Conservation (phyloP, 2,113 vertebrate species). For the Furnarius figulus region DNA sequence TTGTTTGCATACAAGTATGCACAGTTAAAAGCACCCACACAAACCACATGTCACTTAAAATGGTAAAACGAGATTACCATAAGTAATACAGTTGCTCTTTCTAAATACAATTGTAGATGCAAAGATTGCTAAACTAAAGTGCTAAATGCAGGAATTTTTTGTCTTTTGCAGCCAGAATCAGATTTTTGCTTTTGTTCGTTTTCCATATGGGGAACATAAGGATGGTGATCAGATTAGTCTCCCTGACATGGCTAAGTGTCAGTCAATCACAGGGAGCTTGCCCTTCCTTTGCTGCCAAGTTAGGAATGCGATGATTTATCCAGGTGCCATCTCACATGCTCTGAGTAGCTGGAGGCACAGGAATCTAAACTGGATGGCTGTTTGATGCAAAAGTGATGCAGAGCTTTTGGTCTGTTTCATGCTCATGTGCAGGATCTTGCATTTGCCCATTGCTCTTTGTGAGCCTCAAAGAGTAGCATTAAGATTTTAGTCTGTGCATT, state of each 20-base stretch:
- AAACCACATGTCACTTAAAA: slow-evolving; percentile 6
- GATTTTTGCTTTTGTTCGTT: neutral
- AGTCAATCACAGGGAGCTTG: neutral
- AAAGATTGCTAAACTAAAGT: neutral
- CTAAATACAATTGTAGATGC: neutral
- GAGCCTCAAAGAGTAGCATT: neutral
- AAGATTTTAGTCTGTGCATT: neutral
- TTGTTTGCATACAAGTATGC: neutral
- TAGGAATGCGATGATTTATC: neutral
- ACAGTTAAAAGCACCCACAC: neutral
- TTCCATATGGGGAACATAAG: neutral
- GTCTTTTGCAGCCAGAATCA: neutral
- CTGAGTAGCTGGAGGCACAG: neutral
- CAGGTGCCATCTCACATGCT: neutral
- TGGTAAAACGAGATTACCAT: neutral
- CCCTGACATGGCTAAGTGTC: neutral
- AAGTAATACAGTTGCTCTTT: neutral
- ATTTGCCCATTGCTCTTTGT: accelerated
- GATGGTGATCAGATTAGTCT: neutral
- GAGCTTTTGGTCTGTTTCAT: neutral
- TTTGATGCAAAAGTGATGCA: neutral
- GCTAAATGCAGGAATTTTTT: neutral
- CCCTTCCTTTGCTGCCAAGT: neutral
- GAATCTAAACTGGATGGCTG: neutral
- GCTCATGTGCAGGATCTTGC: neutral